Evolutionary conservation across 2,113 vertebrate species (phyloP).

Genomic region (Takifugu flavidus): DNA sequence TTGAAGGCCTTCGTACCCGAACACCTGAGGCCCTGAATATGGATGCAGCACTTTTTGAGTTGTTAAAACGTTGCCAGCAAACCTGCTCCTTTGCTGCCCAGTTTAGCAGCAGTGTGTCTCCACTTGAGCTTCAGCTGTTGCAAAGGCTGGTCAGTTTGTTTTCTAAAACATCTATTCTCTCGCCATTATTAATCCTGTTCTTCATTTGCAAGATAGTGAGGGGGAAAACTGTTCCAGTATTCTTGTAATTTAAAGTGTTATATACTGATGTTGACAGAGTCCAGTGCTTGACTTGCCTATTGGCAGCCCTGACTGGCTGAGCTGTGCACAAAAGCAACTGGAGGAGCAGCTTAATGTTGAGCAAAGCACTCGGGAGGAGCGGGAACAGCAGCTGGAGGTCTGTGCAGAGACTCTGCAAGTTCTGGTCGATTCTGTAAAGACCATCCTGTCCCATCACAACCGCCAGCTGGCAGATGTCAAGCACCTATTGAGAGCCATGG

Average conservation of each 20-base stretch:
- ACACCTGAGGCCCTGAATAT: conserved; percentile 91
- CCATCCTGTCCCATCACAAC: conserved; percentile 91
- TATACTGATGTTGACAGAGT: conserved; percentile 70
- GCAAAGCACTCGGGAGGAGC: conserved; percentile 84
- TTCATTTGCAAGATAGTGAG: too few species aligned
- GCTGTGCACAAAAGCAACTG: conserved; percentile 87
- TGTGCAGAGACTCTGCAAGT: conserved; percentile 91
- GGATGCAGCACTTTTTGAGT: conserved; percentile 88
- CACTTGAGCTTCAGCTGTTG: conserved; percentile 90
- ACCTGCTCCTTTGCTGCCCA: conserved; percentile 94
- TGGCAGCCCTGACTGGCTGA: conserved; percentile 92
- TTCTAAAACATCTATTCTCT: background rate
- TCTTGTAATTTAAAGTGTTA: too few species aligned
- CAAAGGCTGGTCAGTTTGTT: conserved; percentile 84
- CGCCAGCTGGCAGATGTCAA: conserved; percentile 94
- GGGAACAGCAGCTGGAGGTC: conserved; percentile 88
- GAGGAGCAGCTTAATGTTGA: conserved; percentile 86
- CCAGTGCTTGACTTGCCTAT: conserved; percentile 85
- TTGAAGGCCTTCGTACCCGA: conserved; percentile 92
- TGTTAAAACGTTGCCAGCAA: conserved; percentile 94
- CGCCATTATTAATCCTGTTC: too few species aligned
- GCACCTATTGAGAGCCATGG: conserved; percentile 95
- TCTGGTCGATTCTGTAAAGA: conserved; percentile 94
- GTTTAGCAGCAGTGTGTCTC: conserved; percentile 91
- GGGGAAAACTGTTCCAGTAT: too few species aligned